Evolutionary conservation across 2,888 invertebrate species (phyloP).

Genomic region (Abrostola triplasia): DNA sequence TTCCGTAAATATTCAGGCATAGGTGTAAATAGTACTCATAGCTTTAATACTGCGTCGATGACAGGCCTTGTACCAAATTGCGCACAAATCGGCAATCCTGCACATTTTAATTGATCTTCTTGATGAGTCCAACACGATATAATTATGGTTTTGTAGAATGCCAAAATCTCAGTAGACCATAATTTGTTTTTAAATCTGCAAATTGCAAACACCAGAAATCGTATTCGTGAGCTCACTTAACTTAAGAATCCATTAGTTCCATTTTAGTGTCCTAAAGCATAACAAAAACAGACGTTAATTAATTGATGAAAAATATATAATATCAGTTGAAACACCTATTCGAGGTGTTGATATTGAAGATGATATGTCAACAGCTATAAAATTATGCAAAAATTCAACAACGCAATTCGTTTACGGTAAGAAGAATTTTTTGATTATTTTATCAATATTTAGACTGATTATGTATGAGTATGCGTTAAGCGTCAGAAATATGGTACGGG

Average conservation of each 20-base stretch:
- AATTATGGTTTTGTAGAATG: no score
- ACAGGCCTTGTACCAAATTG: not conserved
- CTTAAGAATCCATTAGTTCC: no score
- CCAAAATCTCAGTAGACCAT: no score
- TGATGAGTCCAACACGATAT: no score
- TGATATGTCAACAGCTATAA: constrained; percentile 31
- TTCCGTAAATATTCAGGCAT: constrained; percentile 1
- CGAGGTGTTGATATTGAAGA: constrained; percentile 5
- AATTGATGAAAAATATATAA: not conserved
- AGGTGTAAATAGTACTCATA: not conserved
- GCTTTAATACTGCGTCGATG: not conserved
- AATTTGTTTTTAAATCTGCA: no score
- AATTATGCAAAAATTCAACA: constrained; percentile 42
- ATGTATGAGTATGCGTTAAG: not conserved
- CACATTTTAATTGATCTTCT: no score
- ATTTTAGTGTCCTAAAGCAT: no score
- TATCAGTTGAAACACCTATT: constrained; percentile 12
- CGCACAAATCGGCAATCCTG: not conserved
- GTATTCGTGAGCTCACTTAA: no score
- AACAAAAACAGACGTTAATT: no score
- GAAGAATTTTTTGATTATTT: constrained; percentile 24
- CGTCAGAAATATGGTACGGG: not conserved
- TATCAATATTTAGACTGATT: not conserved
- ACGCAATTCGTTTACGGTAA: constrained; percentile 35
- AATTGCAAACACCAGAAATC: no score